phyloP scores from a whole-genome alignment of 2,113 vertebrate genomes.

The Glaucomys volans region DNA sequence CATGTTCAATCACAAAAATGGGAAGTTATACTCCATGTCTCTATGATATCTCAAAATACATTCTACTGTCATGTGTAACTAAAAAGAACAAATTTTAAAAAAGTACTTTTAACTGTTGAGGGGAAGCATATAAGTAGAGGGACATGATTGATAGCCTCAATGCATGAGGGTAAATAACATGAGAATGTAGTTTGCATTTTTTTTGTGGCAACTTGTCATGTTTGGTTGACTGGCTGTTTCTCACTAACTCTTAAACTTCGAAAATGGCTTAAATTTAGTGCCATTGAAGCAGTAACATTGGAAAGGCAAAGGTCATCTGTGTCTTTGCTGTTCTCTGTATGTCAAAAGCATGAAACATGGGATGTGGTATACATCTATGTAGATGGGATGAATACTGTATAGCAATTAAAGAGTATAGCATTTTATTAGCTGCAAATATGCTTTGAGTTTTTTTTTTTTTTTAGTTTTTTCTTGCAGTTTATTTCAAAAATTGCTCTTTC shows the following conservation, averaged over 20 bases:
- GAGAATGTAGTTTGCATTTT: background rate
- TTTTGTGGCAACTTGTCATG: background rate
- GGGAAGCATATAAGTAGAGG: background rate
- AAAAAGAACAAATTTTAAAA: no score
- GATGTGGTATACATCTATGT: background rate
- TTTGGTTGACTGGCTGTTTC: background rate
- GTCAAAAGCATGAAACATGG: background rate
- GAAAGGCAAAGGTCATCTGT: background rate
- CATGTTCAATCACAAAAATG: no score
- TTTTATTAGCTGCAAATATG: background rate
- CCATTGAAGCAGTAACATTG: background rate
- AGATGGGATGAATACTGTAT: background rate
- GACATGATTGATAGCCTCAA: background rate
- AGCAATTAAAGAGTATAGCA: background rate
- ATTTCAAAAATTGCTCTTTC: background rate
- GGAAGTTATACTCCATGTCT: no score
- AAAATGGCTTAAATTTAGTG: background rate
- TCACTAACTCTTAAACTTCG: background rate
- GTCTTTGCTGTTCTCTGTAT: background rate
- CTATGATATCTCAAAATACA: no score
- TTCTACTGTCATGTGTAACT: no score
- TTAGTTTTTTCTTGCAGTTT: background rate
- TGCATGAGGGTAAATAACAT: background rate
- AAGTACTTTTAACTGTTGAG: background rate
- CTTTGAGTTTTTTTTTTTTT: background rate